Base-by-base conservation (phyloP, 2,113 vertebrate species). In the Rhabdornis inornatus region DNA sequence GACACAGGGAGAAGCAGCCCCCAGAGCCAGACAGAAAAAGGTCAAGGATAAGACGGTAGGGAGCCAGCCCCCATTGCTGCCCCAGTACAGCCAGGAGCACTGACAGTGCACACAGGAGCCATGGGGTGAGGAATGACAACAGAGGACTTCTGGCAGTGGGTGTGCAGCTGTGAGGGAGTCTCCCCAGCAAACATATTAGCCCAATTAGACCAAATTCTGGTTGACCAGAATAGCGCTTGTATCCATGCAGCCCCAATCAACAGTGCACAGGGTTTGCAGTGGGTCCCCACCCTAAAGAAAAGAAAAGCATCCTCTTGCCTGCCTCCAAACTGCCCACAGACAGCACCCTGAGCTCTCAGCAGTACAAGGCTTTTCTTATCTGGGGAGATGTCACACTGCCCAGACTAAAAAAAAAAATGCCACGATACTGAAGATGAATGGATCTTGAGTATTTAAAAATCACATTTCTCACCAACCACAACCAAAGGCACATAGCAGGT, bases 371-470 rank as follows among this genome's bases (percentile, higher is more conserved):
- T 83, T 35, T 19, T 61, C 35, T 71, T 4, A n/a, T 72, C 23
- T 40, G 12, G 12, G 39, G 45, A 84, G 35, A 44, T 4, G 7
- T 53, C 66, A 60, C 28, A 19, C 30, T 61, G 30, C 21, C 33
- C 11, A 23, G 17, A 56, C 19, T 12, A 10, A 27, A 50, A 28
- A 27, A 28, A 57, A n/a, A 17, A 25, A 50, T 27, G 27, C 19
- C 56, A 68, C 28, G 68, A 50, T 47, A 60, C 10, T 69, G 68
- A 22, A 27, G 59, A 78, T 53, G 37, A 33, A 89, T 85, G 39
- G 21, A 79, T 94, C 59, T 93, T 35, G 28, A 53, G 74, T 86
- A 94, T 47, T 92, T 57, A 33, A 71, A 95, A 95, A 87, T 77
- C 55, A 85, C 35, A 71, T 72, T 92, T 93, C 91, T 94, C n/a